Percentiles rank a stretch among this genome's conserved stretches.
These are phyloP conservation scores for Microcebus griseorufus DNA, from an alignment of 2,113 vertebrate genomes.

Conservation along the genomic window DNA sequence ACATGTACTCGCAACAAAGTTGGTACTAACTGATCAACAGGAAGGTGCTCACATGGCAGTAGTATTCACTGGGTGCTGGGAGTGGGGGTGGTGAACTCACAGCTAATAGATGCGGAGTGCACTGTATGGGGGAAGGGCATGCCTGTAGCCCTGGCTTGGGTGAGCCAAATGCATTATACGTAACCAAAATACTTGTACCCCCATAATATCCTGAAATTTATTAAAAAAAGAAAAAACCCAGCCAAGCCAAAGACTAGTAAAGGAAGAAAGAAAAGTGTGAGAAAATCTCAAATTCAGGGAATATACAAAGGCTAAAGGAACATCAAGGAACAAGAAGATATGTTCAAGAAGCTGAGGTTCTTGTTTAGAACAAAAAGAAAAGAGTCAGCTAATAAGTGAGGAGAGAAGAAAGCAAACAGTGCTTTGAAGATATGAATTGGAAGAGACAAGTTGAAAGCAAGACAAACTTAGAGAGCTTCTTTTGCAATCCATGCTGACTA, in stretches of 20 bases:
- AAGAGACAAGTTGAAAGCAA: not conserved
- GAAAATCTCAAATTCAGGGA: not conserved
- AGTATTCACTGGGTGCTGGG: too few relatives aligned
- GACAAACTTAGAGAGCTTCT: not conserved
- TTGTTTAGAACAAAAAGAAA: constrained; percentile 8
- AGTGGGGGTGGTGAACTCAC: too few relatives aligned
- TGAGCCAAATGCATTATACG: too few relatives aligned
- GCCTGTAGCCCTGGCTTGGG: too few relatives aligned
- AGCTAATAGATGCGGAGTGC: too few relatives aligned
- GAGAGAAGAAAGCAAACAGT: not conserved
- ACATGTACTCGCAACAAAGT: too few relatives aligned
- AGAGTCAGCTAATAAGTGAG: not conserved
- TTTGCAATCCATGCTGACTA: not conserved
- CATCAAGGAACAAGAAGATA: not conserved
- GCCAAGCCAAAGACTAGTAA: not conserved
- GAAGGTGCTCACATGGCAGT: too few relatives aligned
- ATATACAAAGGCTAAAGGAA: not conserved
- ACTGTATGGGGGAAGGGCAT: too few relatives aligned
- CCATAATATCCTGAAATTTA: too few relatives aligned
- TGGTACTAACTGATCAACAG: too few relatives aligned
- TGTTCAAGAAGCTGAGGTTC: not conserved
- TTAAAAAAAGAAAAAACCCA: not conserved
- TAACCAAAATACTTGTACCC: too few relatives aligned
- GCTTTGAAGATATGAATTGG: not conserved
- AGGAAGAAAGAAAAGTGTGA: not conserved